Conservation (phyloP, 2,888 invertebrate species). For the Dicranocentrus wangi region DNA sequence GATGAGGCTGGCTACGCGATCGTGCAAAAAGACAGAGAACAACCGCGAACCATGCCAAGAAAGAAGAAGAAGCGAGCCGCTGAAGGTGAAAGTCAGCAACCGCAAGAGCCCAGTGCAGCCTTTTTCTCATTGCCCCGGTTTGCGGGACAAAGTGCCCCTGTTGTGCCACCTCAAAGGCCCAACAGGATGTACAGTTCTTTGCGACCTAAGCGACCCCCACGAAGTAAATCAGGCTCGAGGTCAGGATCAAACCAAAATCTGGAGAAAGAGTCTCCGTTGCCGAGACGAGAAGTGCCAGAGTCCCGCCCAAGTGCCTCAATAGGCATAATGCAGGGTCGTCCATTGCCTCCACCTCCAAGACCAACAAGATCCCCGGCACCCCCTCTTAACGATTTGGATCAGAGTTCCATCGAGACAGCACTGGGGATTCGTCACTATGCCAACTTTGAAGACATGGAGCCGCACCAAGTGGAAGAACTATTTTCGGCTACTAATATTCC, state of each 20-base stretch:
- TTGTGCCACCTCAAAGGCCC: constrained; percentile 70
- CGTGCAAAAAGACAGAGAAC: constrained; percentile 65
- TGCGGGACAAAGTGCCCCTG: constrained; percentile 49
- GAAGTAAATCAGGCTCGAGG: constrained; percentile 65
- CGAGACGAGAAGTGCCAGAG: constrained; percentile 28
- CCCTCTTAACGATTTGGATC: constrained; percentile 69
- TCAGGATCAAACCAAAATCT: constrained; percentile 22
- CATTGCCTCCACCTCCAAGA: constrained; percentile 89
- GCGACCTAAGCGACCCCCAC: constrained; percentile 71
- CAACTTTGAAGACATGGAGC: constrained; percentile 66
- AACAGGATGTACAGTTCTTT: constrained; percentile 71
- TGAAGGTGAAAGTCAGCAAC: background rate
- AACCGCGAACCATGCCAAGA: constrained; percentile 67
- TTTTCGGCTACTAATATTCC: constrained; percentile 37
- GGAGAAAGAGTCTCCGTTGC: constrained; percentile 13
- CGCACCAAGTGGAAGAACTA: constrained; percentile 45
- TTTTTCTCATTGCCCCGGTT: constrained; percentile 69
- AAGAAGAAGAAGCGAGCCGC: constrained; percentile 65
- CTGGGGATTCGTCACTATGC: constrained; percentile 70
- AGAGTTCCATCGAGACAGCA: constrained; percentile 66
- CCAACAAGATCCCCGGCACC: constrained; percentile 76
- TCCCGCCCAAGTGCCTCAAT: constrained; percentile 65
- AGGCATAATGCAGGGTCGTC: constrained; percentile 84
- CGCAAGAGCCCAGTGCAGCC: background rate
- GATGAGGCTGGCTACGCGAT: constrained; percentile 72